A percentile compares a stretch with the other conserved stretches of the same genome.
These are phyloP conservation scores for Lepidocyrtoides sp. DNA, from an alignment of 2,888 invertebrate genomes.

Conservation along the genomic window DNA sequence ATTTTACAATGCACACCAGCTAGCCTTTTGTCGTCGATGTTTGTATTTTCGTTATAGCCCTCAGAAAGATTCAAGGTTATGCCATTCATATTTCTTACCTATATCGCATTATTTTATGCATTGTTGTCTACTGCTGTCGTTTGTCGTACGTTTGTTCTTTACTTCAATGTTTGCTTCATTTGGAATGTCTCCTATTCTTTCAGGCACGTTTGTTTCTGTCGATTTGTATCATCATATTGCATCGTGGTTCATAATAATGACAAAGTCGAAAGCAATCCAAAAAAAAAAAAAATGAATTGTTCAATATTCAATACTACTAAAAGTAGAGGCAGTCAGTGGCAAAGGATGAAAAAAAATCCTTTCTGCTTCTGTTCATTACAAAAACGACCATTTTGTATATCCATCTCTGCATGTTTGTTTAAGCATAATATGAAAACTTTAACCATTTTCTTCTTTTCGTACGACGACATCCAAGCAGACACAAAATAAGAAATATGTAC, in stretches of 20 bases:
- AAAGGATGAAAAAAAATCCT: too few relatives aligned
- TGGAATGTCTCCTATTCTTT: conserved; percentile 40
- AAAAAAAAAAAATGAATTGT: conserved; percentile 10
- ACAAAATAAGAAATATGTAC: neutral
- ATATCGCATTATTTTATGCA: conserved; percentile 16
- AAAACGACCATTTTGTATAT: conserved; percentile 3
- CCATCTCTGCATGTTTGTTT: neutral
- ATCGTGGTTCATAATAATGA: conserved; percentile 9
- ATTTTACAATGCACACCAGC: conserved; percentile 36
- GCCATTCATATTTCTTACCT: conserved; percentile 67
- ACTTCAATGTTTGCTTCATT: conserved; percentile 24
- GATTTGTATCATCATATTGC: neutral
- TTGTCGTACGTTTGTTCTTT: neutral
- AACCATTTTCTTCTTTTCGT: neutral
- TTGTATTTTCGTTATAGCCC: conserved; percentile 48
- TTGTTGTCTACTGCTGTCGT: conserved; percentile 21
- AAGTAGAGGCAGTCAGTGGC: neutral
- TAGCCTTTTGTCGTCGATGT: conserved; percentile 45
- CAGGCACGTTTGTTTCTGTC: neutral
- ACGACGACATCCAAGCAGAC: neutral
- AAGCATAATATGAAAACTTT: neutral
- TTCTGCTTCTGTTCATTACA: neutral
- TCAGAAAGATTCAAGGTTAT: conserved; percentile 74
- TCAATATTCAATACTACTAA: neutral
- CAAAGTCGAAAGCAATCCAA: neutral